Conservation (phyloP, 2,113 vertebrate species). For the Eonycteris spelaea region DNA sequence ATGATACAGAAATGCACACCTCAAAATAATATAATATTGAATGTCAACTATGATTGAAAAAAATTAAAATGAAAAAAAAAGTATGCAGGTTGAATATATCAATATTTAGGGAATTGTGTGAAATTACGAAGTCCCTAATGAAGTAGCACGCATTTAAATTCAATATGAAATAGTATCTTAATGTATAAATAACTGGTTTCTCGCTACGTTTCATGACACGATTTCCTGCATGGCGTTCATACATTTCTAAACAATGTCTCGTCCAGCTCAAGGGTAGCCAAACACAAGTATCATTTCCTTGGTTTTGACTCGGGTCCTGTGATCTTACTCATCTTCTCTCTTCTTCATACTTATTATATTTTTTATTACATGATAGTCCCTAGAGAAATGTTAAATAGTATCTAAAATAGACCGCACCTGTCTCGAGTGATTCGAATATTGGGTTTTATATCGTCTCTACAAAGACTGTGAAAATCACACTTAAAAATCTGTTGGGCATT, state of each 20-base stretch:
- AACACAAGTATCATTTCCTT: neutral
- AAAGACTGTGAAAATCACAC: neutral
- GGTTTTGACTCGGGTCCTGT: neutral
- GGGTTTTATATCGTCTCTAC: neutral
- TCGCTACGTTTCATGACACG: rapidly evolving
- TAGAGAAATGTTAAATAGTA: neutral
- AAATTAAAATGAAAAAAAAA: too few species aligned
- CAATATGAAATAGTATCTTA: neutral
- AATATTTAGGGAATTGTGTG: neutral
- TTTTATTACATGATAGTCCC: too few species aligned
- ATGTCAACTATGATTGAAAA: too few species aligned
- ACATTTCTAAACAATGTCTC: neutral
- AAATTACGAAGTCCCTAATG: neutral
- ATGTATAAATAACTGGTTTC: neutral
- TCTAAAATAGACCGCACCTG: neutral
- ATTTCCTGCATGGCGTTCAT: neutral
- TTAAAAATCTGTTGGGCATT: neutral
- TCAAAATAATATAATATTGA: too few species aligned
- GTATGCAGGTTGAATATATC: neutral
- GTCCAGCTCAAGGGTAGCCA: neutral
- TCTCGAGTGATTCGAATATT: neutral
- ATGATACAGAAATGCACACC: too few species aligned
- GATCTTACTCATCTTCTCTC: rapidly evolving
- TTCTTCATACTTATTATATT: neutral
- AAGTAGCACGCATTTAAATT: neutral